Conservation (phyloP, 2,113 vertebrate species). For the Setophaga coronata region DNA sequence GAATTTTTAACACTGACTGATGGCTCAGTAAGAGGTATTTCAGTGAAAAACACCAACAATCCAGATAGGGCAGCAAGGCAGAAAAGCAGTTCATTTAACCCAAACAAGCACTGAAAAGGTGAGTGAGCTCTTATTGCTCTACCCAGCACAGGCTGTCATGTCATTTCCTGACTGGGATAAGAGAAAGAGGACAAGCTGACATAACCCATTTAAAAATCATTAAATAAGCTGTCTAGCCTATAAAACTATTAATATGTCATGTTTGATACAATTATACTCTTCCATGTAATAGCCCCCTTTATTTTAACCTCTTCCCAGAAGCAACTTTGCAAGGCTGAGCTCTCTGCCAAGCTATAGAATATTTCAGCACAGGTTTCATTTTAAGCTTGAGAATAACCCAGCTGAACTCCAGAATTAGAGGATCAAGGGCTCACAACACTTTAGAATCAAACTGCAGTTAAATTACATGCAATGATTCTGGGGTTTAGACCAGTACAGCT, state of each 20-base stretch:
- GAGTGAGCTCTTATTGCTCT: not conserved
- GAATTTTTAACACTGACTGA: slow-evolving; percentile 59
- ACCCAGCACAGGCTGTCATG: not conserved
- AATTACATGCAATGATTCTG: not conserved
- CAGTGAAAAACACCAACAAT: slow-evolving; percentile 39
- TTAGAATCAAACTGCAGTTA: not conserved
- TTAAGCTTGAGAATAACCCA: not conserved
- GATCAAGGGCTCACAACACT: not conserved
- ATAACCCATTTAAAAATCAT: slow-evolving; percentile 59
- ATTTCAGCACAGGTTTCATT: not conserved
- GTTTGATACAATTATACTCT: not conserved
- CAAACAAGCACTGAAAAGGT: not conserved
- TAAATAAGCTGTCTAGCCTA: slow-evolving; percentile 19
- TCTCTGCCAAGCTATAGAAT: not conserved
- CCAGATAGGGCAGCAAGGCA: slow-evolving; percentile 14
- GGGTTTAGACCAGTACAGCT: not conserved
- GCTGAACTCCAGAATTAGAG: not conserved
- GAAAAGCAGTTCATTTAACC: slow-evolving; percentile 7
- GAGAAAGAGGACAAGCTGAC: slow-evolving; percentile 51
- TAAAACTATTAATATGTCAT: slow-evolving; percentile 24
- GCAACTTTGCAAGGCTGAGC: not conserved
- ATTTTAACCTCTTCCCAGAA: not conserved
- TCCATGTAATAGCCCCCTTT: not conserved
- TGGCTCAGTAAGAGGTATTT: slow-evolving; percentile 39
- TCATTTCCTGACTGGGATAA: slow-evolving; percentile 8